Conservation (phyloP, 2,888 invertebrate genomes). For the Heliconius hortense region DNA sequence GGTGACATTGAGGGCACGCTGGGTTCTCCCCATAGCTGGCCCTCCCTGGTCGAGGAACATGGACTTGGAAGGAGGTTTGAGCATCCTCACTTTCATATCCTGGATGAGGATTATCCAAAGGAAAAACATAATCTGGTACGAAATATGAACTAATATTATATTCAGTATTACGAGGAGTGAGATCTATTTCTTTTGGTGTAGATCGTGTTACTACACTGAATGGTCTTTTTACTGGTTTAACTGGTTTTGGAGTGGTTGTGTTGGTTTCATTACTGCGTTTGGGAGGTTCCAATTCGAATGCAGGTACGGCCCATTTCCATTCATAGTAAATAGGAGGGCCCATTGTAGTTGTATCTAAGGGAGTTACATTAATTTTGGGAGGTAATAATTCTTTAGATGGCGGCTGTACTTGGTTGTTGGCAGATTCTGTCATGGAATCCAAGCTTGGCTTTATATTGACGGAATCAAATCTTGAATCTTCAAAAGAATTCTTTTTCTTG, state of each 20-base stretch:
- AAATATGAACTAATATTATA: constrained; percentile 83
- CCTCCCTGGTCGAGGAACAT: constrained; percentile 71
- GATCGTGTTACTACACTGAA: constrained; percentile 64
- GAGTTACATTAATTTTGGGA: constrained; percentile 75
- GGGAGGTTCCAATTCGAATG: constrained; percentile 81
- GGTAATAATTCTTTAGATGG: constrained; percentile 75
- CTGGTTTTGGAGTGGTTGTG: constrained; percentile 49
- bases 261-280: constrained; percentile 69
- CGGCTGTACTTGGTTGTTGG: constrained; percentile 46
- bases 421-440: constrained; percentile 39
- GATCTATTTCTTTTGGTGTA: constrained; percentile 56
- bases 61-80: constrained; percentile 83
- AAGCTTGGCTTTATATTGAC: constrained; percentile 59
- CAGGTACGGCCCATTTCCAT: constrained; percentile 85
- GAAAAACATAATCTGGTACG: constrained; percentile 84
- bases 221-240: constrained; percentile 60
- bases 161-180: constrained; percentile 65
- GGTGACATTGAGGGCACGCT: constrained; percentile 84
- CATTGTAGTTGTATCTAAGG: constrained; percentile 74
- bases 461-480: constrained; percentile 57
- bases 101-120: constrained; percentile 82
- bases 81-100: constrained; percentile 80
- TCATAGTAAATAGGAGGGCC: constrained; percentile 85
- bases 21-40: constrained; percentile 83
- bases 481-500: constrained; percentile 57